Conservation (phyloP, 2,797 vertebrate species). For the Schizopygopsis malacanthus region DNA sequence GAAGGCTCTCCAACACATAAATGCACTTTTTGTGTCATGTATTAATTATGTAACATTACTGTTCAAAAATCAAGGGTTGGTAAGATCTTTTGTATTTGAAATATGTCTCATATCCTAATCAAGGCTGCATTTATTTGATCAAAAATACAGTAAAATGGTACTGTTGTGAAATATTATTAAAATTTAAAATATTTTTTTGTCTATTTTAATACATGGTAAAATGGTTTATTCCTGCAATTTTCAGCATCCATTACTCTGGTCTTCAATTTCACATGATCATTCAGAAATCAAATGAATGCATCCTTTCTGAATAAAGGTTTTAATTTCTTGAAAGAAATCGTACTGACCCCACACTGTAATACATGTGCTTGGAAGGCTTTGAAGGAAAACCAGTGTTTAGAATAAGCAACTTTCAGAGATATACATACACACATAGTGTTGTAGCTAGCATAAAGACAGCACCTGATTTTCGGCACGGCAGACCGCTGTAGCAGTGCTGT, state of each 20-base stretch:
- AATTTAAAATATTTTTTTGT: no score
- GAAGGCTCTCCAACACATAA: background rate
- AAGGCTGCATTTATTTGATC: background rate
- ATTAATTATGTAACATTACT: background rate
- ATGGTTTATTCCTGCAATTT: background rate
- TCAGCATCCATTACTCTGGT: background rate
- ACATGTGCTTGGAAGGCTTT: background rate
- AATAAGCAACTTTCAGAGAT: background rate
- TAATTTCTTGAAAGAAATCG: background rate
- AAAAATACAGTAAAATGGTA: background rate
- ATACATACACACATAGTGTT: background rate
- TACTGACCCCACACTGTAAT: background rate
- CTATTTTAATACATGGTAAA: background rate
- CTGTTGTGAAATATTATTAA: background rate
- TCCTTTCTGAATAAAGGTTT: background rate
- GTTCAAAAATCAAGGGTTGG: background rate
- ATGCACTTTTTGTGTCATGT: background rate
- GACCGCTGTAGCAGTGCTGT: slow-evolving; percentile 81
- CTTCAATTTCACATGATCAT: background rate
- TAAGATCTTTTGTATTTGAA: background rate
- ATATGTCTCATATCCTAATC: background rate
- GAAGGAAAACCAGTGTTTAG: background rate
- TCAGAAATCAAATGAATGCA: background rate
- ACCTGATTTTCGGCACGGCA: slow-evolving; percentile 79
- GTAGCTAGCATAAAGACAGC: background rate